Evolutionary conservation across 53 echinoderm and acorn worm species (phyloP), one percentile per base, ranked within the genome.

Genomic region (Pentamera pediparva): DNA sequence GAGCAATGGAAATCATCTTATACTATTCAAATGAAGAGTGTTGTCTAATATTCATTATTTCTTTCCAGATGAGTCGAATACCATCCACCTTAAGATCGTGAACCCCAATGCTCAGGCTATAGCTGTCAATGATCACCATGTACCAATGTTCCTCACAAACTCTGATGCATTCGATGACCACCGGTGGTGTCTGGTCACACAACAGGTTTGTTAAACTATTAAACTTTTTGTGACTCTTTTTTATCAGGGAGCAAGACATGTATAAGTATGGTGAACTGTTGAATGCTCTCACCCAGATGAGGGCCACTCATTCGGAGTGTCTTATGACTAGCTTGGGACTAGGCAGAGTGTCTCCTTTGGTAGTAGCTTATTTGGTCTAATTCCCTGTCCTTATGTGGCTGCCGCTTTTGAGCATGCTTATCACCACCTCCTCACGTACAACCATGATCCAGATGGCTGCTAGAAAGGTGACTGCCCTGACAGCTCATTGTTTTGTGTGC

Each of bases 41-140:
- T 6, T 21, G 15, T 21, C 25, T 52, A 52, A 52, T 52, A 45
- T 45, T 45, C 28, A 13, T 62, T 74, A 28, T 70, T 59, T 15
- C 30, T 6, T 89, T 61, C 2, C 79, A 98, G 98, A 98, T 91
- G 98, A 98, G 67, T 91, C 98, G 18, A 98, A 98, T 69, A 98
- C 91, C 24, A 98, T 98, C 50, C 98, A 98, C 60, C 75, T 98
- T 56, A 98, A 98, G 73, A 83, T 98, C 39, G 88, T 98, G 0
- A 70, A 86, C 6, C 81, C 87, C 8, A 85, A 83, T 43, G 85
- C 85, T 34, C 85, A 86, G 19, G 86, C 88, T 9, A 82, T 78
- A 3, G 37, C 84, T 13, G 73, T 72, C 22, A 27, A 43, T 21
- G 90, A 90, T 52, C 90, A 90, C 56, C 90, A 90, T 62, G 91